Conservation (phyloP, 2,888 invertebrate genomes). For the Aleiodes alternator region DNA sequence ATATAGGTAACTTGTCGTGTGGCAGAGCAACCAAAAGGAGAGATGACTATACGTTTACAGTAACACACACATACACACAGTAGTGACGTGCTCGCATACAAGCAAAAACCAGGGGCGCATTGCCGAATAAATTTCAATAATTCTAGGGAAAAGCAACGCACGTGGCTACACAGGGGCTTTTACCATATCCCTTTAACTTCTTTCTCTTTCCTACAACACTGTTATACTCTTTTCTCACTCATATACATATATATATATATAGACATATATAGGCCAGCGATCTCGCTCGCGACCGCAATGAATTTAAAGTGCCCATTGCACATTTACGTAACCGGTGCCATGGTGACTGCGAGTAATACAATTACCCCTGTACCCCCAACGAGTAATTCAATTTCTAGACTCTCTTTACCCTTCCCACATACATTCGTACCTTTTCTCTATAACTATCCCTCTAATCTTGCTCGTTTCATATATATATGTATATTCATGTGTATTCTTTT, state of each 20-base stretch:
- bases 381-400: constrained; percentile 64
- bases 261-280: constrained; percentile 44
- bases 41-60: not conserved
- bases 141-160: constrained; percentile 56
- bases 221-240: constrained; percentile 4
- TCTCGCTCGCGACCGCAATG: constrained; percentile 56
- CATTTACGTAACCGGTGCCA: constrained; percentile 63
- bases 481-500: not conserved
- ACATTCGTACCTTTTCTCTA: not conserved
- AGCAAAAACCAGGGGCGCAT: too few relatives aligned
- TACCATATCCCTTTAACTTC: constrained; percentile 1
- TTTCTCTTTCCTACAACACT: constrained; percentile 8
- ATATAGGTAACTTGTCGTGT: constrained; percentile 29
- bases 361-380: constrained; percentile 61
- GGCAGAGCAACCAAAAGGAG: constrained; percentile 56
- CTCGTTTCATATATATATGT: not conserved
- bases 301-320: constrained; percentile 60
- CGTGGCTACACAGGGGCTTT: constrained; percentile 30
- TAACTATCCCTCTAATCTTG: not conserved
- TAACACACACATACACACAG: too few relatives aligned
- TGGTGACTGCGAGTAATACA: constrained; percentile 65
- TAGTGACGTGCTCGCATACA: too few relatives aligned
- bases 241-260: constrained; percentile 2
- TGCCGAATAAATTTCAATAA: constrained; percentile 62
- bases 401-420: constrained; percentile 37